phyloP scores from a whole-genome alignment of 2,888 invertebrate species.

The Cantharis nigra region DNA sequence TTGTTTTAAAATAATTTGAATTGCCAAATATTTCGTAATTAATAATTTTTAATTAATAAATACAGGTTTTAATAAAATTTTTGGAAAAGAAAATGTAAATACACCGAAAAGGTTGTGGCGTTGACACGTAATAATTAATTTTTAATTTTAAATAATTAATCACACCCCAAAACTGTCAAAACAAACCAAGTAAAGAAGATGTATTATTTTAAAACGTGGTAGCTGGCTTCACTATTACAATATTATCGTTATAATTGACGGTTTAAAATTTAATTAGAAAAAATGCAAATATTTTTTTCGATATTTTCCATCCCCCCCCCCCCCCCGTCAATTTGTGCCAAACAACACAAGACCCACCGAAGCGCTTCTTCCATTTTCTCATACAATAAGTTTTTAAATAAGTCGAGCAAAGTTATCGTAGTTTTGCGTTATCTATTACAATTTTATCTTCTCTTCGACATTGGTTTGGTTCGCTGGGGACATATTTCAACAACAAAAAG shows the following conservation, averaged over 20 bases:
- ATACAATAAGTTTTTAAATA: neutral
- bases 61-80: neutral
- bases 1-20: neutral
- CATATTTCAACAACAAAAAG: constrained; percentile 17
- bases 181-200: constrained; percentile 7
- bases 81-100: neutral
- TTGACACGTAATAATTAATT: constrained; percentile 4
- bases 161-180: constrained; percentile 5
- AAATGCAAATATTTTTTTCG: neutral
- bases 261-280: neutral
- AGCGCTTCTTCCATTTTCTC: neutral
- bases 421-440: constrained; percentile 14
- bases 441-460: constrained; percentile 22
- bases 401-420: neutral
- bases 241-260: neutral
- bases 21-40: neutral
- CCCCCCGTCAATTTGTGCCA: neutral
- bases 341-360: neutral
- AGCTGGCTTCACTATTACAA: neutral
- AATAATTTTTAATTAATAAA: neutral
- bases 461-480: constrained; percentile 12
- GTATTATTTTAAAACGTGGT: constrained; percentile 3
- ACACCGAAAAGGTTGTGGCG: neutral
- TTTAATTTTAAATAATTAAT: constrained; percentile 14
- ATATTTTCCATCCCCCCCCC: neutral